phyloP scores from a whole-genome alignment of 2,888 invertebrate species.

The Drosophila nr. perissopoda region DNA sequence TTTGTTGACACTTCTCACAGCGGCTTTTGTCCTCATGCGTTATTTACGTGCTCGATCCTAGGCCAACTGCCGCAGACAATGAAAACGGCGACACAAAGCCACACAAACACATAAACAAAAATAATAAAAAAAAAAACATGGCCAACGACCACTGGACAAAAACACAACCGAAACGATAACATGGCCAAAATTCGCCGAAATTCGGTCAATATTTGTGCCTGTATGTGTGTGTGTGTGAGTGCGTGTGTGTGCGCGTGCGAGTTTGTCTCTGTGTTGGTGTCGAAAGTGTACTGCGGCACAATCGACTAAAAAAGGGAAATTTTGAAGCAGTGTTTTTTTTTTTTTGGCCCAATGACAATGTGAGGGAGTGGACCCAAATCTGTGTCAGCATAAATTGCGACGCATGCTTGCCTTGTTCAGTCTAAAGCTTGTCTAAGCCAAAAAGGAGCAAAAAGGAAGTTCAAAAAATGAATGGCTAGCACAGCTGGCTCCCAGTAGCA shows the following conservation, averaged over 20 bases:
- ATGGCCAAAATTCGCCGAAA: constrained; percentile 60
- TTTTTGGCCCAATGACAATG: constrained; percentile 31
- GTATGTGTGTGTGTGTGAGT: constrained; percentile 15
- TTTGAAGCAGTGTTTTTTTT: constrained; percentile 29
- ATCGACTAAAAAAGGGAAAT: constrained; percentile 47
- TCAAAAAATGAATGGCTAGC: neutral
- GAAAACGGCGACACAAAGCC: constrained; percentile 46
- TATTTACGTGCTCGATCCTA: constrained; percentile 53
- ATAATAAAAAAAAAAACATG: constrained; percentile 31
- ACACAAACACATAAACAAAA: constrained; percentile 19
- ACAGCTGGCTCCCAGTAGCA: neutral
- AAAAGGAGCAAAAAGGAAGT: neutral
- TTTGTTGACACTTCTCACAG: constrained; percentile 9
- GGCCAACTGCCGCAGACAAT: constrained; percentile 51
- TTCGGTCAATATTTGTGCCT: constrained; percentile 76
- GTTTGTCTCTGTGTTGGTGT: constrained; percentile 12
- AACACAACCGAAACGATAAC: constrained; percentile 47
- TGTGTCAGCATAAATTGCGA: constrained; percentile 61
- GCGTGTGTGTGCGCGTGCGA: constrained; percentile 23
- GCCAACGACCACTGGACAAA: constrained; percentile 41
- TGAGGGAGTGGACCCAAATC: constrained; percentile 33
- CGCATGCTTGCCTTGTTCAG: constrained; percentile 25
- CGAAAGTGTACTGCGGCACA: constrained; percentile 1
- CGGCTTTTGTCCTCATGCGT: constrained; percentile 27
- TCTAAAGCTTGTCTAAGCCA: constrained; percentile 13